Percentiles rank a stretch among this genome's conserved stretches.
These are phyloP conservation scores for Mamestra brassicae DNA, from an alignment of 2,888 invertebrate genomes.

Conservation along the genomic window DNA sequence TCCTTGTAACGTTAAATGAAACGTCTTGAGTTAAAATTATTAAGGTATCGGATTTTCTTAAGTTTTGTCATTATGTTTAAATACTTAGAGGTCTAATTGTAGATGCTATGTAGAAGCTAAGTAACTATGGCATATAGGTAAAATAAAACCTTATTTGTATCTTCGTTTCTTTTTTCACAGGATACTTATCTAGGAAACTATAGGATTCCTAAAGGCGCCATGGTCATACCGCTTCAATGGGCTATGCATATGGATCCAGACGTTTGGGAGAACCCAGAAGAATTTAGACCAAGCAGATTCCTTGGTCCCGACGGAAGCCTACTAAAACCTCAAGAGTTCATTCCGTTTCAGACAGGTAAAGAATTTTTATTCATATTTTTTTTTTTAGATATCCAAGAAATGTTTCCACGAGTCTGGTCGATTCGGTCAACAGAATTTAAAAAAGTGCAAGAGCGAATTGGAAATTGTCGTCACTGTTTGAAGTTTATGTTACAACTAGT, in stretches of 20 bases:
- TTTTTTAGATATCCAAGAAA: not conserved
- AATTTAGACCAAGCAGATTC: slow-evolving; percentile 93
- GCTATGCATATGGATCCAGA: slow-evolving; percentile 94
- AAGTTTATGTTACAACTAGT: too few species aligned
- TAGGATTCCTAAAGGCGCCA: slow-evolving; percentile 92
- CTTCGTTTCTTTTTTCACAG: slow-evolving; percentile 72
- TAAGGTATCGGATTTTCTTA: not conserved
- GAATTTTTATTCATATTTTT: not conserved
- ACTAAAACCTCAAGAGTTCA: slow-evolving; percentile 92
- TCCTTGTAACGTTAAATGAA: too few species aligned
- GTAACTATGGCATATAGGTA: too few species aligned
- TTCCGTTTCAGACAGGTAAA: slow-evolving; percentile 96
- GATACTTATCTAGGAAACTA: slow-evolving; percentile 92
- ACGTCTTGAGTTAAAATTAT: not conserved
- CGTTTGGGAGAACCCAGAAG: slow-evolving; percentile 93
- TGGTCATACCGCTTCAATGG: slow-evolving; percentile 96
- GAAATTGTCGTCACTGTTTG: too few species aligned
- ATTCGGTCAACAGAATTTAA: not conserved
- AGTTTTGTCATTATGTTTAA: not conserved
- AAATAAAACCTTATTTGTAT: not conserved
- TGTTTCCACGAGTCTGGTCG: not conserved
- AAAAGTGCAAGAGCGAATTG: too few species aligned
- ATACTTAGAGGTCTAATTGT: not conserved
- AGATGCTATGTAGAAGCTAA: not conserved
- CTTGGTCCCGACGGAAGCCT: slow-evolving; percentile 92